Evolutionary conservation across 2,113 vertebrate genomes (phyloP).

Genomic region (Phoenicopterus ruber): DNA sequence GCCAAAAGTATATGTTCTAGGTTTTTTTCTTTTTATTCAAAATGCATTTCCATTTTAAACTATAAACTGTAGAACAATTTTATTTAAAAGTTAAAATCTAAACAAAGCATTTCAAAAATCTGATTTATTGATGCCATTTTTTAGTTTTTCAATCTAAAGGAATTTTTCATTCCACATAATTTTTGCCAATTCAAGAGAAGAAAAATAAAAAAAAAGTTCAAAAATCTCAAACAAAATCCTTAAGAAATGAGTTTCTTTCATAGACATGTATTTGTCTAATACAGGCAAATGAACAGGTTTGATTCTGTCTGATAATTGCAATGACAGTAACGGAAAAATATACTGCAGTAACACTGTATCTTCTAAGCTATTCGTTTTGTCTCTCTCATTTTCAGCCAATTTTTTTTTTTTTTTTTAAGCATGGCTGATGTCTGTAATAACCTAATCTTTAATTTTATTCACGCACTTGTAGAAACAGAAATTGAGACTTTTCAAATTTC

Average conservation of each 20-base stretch:
- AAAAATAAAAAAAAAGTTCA: not conserved
- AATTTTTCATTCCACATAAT: not conserved
- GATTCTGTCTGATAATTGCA: not conserved
- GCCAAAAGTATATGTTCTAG: not conserved
- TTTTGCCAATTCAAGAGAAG: not conserved
- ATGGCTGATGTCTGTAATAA: conserved; percentile 4
- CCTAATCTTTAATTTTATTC: conserved; percentile 8
- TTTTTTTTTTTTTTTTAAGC: not conserved
- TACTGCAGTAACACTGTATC: not conserved
- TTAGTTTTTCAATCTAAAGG: not conserved
- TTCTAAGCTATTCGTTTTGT: not conserved
- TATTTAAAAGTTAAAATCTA: not conserved
- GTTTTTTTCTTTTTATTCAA: not conserved
- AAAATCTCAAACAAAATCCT: not conserved
- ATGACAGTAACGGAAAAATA: not conserved
- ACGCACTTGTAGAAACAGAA: conserved; percentile 1
- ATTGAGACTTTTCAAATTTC: not conserved
- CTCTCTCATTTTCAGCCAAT: conserved; percentile 14
- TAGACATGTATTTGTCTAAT: not conserved
- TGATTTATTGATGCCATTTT: not conserved
- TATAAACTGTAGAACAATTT: not conserved
- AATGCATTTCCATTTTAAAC: not conserved
- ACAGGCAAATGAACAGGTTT: not conserved
- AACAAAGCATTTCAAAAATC: not conserved
- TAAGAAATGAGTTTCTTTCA: not conserved